Evolutionary conservation across 1,140 invertebrate species (phyloP).

Genomic region (Caenorhabditis brenneri): DNA sequence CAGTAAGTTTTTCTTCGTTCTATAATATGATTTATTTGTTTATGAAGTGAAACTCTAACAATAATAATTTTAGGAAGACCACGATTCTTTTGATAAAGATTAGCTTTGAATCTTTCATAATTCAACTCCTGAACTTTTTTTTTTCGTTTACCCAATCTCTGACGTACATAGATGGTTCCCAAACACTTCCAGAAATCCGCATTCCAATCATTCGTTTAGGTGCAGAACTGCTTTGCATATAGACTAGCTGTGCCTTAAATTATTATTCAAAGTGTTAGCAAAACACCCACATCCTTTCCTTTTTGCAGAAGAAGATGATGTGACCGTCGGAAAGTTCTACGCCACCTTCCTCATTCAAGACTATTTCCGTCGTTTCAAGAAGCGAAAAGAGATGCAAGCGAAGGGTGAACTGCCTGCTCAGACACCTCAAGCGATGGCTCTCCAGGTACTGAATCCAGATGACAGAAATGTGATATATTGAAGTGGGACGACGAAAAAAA

Average conservation of each 20-base stretch:
- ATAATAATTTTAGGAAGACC: too few species aligned
- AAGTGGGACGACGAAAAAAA: too few species aligned
- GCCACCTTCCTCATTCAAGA: slow-evolving; percentile 99
- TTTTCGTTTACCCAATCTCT: too few species aligned
- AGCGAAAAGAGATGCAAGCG: slow-evolving; percentile 86
- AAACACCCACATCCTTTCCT: not conserved
- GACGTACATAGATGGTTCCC: not conserved
- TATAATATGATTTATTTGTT: too few species aligned
- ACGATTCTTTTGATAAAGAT: too few species aligned
- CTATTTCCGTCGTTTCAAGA: slow-evolving; percentile 98
- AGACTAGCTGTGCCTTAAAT: not conserved
- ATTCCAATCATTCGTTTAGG: not conserved
- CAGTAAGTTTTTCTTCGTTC: slow-evolving; percentile 72
- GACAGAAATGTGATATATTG: slow-evolving; percentile 34
- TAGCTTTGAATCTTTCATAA: too few species aligned
- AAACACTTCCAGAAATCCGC: not conserved
- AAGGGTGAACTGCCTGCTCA: slow-evolving; percentile 74
- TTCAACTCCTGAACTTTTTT: too few species aligned
- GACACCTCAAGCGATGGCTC: slow-evolving; percentile 75
- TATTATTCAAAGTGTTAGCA: not conserved
- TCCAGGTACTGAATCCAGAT: slow-evolving; percentile 72
- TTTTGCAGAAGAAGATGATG: slow-evolving; percentile 89
- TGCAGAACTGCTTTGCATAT: not conserved
- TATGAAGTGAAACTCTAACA: too few species aligned
- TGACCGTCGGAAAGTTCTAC: slow-evolving; percentile 99